These are phyloP conservation scores for Cosmorhoe ocellata DNA, from an alignment of 2,888 invertebrate species.

Conservation along the genomic window DNA sequence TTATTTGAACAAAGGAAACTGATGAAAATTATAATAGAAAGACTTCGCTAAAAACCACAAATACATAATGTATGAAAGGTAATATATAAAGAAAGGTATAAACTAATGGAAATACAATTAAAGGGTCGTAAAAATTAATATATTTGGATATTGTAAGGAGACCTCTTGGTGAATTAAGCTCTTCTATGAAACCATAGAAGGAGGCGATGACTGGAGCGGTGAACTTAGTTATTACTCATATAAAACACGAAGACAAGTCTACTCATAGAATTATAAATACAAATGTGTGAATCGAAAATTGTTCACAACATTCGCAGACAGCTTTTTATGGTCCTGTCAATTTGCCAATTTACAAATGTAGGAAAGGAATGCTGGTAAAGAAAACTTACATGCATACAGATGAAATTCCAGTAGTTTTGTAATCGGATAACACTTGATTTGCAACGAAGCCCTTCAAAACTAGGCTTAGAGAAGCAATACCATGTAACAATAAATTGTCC, in stretches of 20 bases:
- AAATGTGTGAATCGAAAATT: conserved; percentile 6
- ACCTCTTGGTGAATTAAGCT: too few relatives aligned
- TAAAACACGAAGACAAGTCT: neutral
- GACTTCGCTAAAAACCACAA: too few relatives aligned
- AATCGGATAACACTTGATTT: conserved; percentile 13
- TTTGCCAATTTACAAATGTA: conserved; percentile 16
- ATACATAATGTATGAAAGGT: too few relatives aligned
- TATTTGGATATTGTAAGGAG: too few relatives aligned
- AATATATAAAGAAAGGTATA: neutral
- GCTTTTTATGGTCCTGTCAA: conserved; percentile 24
- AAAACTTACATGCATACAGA: conserved; percentile 5
- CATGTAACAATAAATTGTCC: conserved; percentile 6
- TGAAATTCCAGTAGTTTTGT: conserved; percentile 6
- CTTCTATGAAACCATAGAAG: conserved; percentile 1
- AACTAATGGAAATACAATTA: neutral
- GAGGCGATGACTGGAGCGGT: conserved; percentile 4
- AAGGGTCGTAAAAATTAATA: too few relatives aligned
- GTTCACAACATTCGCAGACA: conserved; percentile 20
- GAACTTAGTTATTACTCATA: conserved; percentile 7
- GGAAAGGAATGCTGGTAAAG: neutral
- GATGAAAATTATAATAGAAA: too few relatives aligned
- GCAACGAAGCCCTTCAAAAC: conserved; percentile 10
- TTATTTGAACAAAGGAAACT: too few relatives aligned
- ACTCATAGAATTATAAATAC: conserved; percentile 19
- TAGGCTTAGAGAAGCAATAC: conserved; percentile 7